A percentile compares a stretch with the other conserved stretches of the same genome.
phyloP scores from a whole-genome alignment of 2,888 invertebrate species.

The Luffia ferchaultella region DNA sequence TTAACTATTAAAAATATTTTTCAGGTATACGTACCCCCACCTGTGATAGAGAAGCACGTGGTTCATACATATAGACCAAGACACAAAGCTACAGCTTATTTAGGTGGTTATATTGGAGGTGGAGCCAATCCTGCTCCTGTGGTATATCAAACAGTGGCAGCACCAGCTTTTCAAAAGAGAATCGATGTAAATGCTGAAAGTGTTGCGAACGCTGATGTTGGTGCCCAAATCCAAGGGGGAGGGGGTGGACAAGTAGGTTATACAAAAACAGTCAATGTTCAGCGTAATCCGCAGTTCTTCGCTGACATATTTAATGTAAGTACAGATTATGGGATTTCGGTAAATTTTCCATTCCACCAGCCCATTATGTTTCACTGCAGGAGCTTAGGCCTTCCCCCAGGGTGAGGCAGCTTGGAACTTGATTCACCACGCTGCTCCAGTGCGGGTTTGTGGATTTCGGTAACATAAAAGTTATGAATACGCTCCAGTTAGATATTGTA shows the following conservation, averaged over 20 bases:
- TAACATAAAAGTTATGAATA: background rate
- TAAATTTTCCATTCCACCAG: no score
- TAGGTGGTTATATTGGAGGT: constrained; percentile 38
- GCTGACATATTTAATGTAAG: constrained; percentile 72
- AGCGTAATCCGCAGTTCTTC: constrained; percentile 55
- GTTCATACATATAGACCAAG: background rate
- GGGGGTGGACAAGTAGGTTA: constrained; percentile 27
- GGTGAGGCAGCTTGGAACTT: no score
- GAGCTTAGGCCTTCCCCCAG: no score
- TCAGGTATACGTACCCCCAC: constrained; percentile 35
- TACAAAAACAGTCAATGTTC: constrained; percentile 32
- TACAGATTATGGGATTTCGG: constrained; percentile 13
- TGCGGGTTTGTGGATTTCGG: background rate
- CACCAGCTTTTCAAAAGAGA: constrained; percentile 33
- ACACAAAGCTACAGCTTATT: constrained; percentile 19
- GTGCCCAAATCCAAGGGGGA: constrained; percentile 15
- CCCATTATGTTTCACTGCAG: no score
- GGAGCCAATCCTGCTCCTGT: constrained; percentile 18
- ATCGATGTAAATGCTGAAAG: constrained; percentile 33
- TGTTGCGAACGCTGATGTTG: constrained; percentile 17
- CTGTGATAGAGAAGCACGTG: constrained; percentile 34
- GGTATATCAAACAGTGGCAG: constrained; percentile 19
- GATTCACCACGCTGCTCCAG: no score
- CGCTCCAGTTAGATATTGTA: background rate
- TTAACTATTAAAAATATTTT: no score